Base-by-base conservation (phyloP, 2,888 invertebrate genomes). In the Mechanitis mazaeus region DNA sequence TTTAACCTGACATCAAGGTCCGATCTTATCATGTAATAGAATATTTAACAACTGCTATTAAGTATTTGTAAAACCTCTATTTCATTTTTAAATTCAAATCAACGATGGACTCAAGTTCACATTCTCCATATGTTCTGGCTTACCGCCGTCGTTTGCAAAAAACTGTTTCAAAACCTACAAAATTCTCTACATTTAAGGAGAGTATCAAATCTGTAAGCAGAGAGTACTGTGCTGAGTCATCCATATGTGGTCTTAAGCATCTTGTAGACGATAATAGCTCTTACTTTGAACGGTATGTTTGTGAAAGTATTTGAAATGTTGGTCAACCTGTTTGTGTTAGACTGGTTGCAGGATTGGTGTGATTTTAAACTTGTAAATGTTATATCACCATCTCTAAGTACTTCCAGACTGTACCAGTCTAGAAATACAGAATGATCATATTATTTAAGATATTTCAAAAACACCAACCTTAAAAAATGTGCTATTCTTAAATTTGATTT, bases 241-340 rank as follows among this genome's bases (percentile, higher is more conserved):
- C 90, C 1, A 89, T 91, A 47, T 82, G 85, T 65, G 91, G 91
- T 2, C 79, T 90, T 3, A 88, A 88, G 63, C 85, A 90, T 69
- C 76, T 91, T 2, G 90, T 89, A 28, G 77, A 83, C 67, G 78
- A 80, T 9, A 80, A 79, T 45, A 83, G 84, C 47, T 72, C 87
- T 31, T 76, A 72, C 53, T 71, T 84, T 62, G 90, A 91, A 79
- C 86, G 85, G 90, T 90, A 79, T 65, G 66, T 59, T 68, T 69
- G 72, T 72, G 72, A 73, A 74, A 75, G 73, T 72, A 68, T 55
- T 75, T 71, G 71, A 75, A 69, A 66, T 68, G 69, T 20, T 20
- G 71, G 73, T 71, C 58, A 63, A 80, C 81, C 80, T 79, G 81
- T 80, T 81, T 74, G 71, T 73, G 69, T 73, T 65, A 68, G 69